phyloP scores from a whole-genome alignment of 2,113 vertebrate species.

The Ailuropoda melanoleuca region DNA sequence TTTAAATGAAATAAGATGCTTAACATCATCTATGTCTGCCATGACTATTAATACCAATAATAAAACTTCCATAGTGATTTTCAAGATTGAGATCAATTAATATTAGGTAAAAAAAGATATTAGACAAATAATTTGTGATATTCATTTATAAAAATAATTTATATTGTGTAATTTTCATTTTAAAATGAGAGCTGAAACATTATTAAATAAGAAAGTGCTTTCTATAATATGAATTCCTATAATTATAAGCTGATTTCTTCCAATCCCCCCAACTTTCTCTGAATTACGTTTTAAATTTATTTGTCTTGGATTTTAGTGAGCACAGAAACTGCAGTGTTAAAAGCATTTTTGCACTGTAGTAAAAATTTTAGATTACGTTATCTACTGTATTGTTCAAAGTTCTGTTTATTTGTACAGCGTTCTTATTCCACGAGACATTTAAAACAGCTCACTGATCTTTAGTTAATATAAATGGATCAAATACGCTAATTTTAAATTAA shows the following conservation, averaged over 20 bases:
- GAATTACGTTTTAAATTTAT: not conserved
- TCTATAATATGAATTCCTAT: not conserved
- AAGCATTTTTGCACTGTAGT: not conserved
- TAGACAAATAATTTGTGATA: not conserved
- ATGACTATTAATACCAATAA: not conserved
- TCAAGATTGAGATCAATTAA: not conserved
- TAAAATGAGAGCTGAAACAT: not conserved
- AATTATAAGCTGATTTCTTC: not conserved
- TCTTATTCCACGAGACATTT: not conserved
- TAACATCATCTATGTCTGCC: not conserved
- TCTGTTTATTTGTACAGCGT: not conserved
- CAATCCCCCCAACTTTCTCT: not conserved
- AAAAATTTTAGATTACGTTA: not conserved
- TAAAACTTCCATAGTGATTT: not conserved
- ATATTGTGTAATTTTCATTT: not conserved
- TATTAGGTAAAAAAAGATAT: not conserved
- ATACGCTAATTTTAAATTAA: not conserved
- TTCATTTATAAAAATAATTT: not conserved
- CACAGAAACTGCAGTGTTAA: not conserved
- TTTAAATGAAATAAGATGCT: not conserved
- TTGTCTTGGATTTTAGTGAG: not conserved
- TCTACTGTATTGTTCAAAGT: not conserved
- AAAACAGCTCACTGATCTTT: not conserved
- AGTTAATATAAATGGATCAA: not conserved
- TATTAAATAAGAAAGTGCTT: slow-evolving; percentile 14